Percentiles rank a stretch among this genome's conserved stretches.
These are phyloP conservation scores for Pygoscelis adeliae DNA, from an alignment of 2,113 vertebrate species.

Conservation along the genomic window DNA sequence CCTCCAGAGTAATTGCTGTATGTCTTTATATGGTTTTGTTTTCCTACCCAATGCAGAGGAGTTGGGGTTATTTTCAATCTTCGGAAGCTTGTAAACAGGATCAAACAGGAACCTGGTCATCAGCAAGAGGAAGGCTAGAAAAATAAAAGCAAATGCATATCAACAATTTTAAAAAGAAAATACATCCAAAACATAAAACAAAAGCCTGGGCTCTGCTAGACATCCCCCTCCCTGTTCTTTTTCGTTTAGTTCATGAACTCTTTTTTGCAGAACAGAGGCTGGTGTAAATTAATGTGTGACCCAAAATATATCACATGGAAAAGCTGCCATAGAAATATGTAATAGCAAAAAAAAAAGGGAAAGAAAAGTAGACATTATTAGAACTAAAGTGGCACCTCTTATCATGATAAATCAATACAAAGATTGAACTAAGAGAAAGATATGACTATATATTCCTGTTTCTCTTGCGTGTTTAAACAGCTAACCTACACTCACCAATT, in stretches of 20 bases:
- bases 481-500: neutral
- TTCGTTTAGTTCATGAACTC: conserved; percentile 43
- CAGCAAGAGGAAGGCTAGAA: conserved; percentile 62
- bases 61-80: conserved; percentile 50
- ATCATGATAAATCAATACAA: neutral
- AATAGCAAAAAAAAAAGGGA: neutral
- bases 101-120: conserved; percentile 68
- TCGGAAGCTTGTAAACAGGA: conserved; percentile 66
- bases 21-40: conserved; percentile 35
- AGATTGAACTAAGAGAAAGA: neutral
- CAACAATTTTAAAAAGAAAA: conserved; percentile 45
- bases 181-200: conserved; percentile 57
- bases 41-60: conserved; percentile 58
- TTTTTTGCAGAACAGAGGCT: conserved; percentile 52
- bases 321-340: conserved; percentile 24
- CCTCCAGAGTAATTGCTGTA: neutral
- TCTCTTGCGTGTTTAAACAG: neutral
- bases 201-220: conserved; percentile 48
- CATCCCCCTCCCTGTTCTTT: neutral
- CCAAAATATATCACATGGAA: conserved; percentile 15
- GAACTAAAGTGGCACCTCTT: neutral
- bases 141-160: conserved; percentile 63
- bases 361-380: neutral
- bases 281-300: conserved; percentile 67
- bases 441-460: neutral